Percentiles rank a stretch among this genome's conserved stretches.
Conservation (phyloP, 1,140 invertebrate species). For the Musca domestica region DNA sequence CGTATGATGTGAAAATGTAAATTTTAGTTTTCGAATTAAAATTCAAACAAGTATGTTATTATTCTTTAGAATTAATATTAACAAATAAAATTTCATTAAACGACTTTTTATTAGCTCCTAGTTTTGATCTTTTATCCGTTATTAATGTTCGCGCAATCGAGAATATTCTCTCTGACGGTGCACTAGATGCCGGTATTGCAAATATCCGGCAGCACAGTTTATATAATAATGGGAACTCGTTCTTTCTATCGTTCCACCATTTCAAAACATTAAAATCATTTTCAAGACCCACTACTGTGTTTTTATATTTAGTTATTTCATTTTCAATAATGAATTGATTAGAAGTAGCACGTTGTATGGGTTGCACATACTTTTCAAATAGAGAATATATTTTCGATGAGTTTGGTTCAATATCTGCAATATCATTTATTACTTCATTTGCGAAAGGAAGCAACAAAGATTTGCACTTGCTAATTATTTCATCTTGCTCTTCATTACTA, state of each 20-base stretch:
- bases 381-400: background rate
- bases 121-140: background rate
- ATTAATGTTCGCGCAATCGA: background rate
- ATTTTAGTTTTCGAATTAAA: too few species aligned
- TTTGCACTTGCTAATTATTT: background rate
- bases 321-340: background rate
- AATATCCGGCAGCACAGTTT: background rate
- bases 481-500: background rate
- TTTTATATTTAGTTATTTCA: background rate
- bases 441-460: background rate
- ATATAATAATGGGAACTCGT: too few species aligned
- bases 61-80: constrained; percentile 5
- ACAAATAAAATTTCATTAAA: background rate
- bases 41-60: too few species aligned
- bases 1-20: too few species aligned
- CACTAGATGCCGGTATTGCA: too few species aligned
- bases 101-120: too few species aligned
- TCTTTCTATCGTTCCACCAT: too few species aligned
- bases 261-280: background rate
- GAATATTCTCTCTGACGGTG: too few species aligned
- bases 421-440: background rate
- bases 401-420: background rate
- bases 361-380: background rate
- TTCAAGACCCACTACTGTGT: background rate
- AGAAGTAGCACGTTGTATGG: background rate